phyloP scores from a whole-genome alignment of 2,113 vertebrate species.

The Alethe castanea region DNA sequence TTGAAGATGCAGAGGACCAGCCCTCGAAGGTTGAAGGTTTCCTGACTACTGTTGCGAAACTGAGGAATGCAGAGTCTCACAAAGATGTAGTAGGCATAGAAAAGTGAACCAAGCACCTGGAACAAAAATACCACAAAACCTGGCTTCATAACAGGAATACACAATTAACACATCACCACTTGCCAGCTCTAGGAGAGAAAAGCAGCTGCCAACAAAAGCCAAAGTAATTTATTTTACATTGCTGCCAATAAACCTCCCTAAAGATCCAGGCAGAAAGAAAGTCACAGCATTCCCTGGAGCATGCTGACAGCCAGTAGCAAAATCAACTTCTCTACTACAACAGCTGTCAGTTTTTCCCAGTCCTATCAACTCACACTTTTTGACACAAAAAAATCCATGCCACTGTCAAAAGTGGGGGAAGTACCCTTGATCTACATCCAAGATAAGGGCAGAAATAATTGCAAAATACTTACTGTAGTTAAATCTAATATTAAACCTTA shows the following conservation, averaged over 20 bases:
- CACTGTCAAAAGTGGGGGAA: not conserved
- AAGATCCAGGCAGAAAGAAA: not conserved
- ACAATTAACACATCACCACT: not conserved
- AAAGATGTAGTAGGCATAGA: constrained; percentile 92
- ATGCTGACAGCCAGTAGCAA: not conserved
- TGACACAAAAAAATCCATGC: not conserved
- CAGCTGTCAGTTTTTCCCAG: not conserved
- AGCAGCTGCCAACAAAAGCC: not conserved
- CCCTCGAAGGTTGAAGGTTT: constrained; percentile 85
- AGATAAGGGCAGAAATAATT: not conserved
- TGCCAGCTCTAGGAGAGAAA: not conserved
- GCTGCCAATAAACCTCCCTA: not conserved
- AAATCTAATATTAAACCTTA: not conserved
- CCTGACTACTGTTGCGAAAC: constrained; percentile 84
- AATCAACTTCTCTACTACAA: not conserved
- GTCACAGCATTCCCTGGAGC: not conserved
- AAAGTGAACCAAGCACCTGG: constrained; percentile 90
- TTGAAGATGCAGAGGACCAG: constrained; percentile 94
- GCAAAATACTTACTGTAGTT: not conserved
- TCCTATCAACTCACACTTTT: not conserved
- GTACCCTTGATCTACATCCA: not conserved
- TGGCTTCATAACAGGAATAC: not conserved
- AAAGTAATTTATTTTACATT: not conserved
- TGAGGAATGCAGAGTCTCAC: constrained; percentile 89
- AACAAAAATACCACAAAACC: not conserved